Conservation (phyloP, 2,888 invertebrate genomes). For the Clostera curtula region DNA sequence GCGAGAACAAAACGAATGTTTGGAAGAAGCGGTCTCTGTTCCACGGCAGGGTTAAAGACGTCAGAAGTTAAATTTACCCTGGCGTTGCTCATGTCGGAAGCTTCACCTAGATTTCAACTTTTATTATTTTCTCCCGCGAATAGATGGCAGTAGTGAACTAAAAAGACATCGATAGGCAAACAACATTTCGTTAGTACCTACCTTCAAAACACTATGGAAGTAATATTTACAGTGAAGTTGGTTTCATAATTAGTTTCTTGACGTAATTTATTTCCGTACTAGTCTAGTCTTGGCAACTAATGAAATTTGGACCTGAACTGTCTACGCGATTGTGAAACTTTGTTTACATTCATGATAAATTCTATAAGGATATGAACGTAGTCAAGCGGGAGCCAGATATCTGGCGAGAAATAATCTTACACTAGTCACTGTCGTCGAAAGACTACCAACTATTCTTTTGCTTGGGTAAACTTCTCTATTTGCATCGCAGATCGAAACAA, state of each 20-base stretch:
- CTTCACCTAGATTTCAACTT: conserved; percentile 66
- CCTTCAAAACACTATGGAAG: conserved; percentile 3
- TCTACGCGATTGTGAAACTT: too few species aligned
- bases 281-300: too few species aligned
- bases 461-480: conserved; percentile 4
- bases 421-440: too few species aligned
- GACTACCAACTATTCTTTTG: neutral
- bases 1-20: conserved; percentile 46
- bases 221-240: too few species aligned
- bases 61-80: conserved; percentile 70
- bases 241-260: too few species aligned
- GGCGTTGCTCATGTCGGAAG: conserved; percentile 67
- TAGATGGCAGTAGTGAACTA: conserved; percentile 56
- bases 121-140: conserved; percentile 47
- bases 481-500: conserved; percentile 5
- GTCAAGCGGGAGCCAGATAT: too few species aligned
- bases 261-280: too few species aligned
- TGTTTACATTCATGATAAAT: too few species aligned
- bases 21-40: conserved; percentile 37
- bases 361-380: too few species aligned
- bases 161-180: conserved; percentile 30
- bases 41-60: conserved; percentile 48
- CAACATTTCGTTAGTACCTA: conserved; percentile 14
- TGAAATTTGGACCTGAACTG: too few species aligned
- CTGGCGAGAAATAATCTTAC: too few species aligned